phyloP scores from a whole-genome alignment of 2,113 vertebrate species.

The Malaclemys terrapin region DNA sequence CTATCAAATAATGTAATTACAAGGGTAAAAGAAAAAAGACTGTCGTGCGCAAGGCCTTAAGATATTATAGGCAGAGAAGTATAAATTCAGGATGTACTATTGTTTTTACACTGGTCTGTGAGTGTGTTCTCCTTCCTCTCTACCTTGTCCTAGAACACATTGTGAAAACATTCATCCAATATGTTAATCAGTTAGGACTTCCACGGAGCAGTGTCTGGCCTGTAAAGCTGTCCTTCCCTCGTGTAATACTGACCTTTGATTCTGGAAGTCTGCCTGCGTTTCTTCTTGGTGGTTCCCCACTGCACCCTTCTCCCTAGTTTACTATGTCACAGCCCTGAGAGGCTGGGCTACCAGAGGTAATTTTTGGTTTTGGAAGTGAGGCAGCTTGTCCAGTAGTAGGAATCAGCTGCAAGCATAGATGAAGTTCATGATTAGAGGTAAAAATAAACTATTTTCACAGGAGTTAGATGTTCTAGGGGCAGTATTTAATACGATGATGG shows the following conservation, averaged over 20 bases:
- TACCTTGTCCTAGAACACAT: background rate
- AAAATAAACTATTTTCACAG: background rate
- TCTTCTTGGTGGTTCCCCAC: background rate
- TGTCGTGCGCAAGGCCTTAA: background rate
- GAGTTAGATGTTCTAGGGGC: conserved; percentile 28
- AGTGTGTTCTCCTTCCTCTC: background rate
- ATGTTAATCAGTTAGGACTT: background rate
- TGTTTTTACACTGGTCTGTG: background rate
- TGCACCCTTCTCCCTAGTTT: background rate
- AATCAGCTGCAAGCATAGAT: background rate
- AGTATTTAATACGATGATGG: background rate
- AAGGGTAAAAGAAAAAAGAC: conserved; percentile 31
- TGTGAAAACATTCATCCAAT: background rate
- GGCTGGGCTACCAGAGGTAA: background rate
- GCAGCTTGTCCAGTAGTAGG: background rate
- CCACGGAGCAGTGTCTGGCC: background rate
- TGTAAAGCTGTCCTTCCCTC: background rate
- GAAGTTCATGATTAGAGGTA: background rate
- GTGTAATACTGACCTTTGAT: background rate
- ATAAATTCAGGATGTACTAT: background rate
- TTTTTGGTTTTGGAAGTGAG: background rate
- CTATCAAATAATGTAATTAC: background rate
- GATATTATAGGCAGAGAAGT: background rate
- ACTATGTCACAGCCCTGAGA: rapidly evolving
- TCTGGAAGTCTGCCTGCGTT: background rate